These are phyloP conservation scores for Amyelois transitella DNA, from an alignment of 1,140 invertebrate species.

Conservation along the genomic window DNA sequence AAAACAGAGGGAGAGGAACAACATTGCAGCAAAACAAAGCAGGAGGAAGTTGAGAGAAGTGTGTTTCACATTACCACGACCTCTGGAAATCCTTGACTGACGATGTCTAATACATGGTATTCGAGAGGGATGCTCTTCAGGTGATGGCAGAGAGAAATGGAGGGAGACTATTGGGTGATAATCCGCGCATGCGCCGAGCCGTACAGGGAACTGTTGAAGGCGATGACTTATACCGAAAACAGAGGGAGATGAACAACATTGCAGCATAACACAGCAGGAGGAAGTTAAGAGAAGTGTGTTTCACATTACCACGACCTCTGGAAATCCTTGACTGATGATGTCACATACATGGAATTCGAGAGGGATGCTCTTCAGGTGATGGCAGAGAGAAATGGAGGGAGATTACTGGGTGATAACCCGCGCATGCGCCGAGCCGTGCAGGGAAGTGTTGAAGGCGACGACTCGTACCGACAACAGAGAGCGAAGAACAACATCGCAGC, in stretches of 20 bases:
- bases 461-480: no score
- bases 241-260: constrained; percentile 94
- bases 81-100: constrained; percentile 54
- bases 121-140: constrained; percentile 79
- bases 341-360: constrained; percentile 80
- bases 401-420: no score
- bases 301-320: constrained; percentile 87
- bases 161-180: constrained; percentile 54
- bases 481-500: no score
- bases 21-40: constrained; percentile 95
- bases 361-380: no score
- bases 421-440: no score
- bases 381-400: no score
- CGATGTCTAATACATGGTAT: constrained; percentile 79
- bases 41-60: constrained; percentile 92
- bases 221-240: constrained; percentile 89
- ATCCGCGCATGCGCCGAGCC: constrained; percentile 73
- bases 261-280: constrained; percentile 95
- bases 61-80: constrained; percentile 90
- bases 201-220: constrained; percentile 51
- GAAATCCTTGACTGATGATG: constrained; percentile 54
- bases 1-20: constrained; percentile 93
- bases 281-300: constrained; percentile 92
- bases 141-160: constrained; percentile 78
- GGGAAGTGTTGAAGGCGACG: no score